These are phyloP conservation scores for Stigmatopora nigra DNA, from an alignment of 2,113 vertebrate species.

Conservation along the genomic window DNA sequence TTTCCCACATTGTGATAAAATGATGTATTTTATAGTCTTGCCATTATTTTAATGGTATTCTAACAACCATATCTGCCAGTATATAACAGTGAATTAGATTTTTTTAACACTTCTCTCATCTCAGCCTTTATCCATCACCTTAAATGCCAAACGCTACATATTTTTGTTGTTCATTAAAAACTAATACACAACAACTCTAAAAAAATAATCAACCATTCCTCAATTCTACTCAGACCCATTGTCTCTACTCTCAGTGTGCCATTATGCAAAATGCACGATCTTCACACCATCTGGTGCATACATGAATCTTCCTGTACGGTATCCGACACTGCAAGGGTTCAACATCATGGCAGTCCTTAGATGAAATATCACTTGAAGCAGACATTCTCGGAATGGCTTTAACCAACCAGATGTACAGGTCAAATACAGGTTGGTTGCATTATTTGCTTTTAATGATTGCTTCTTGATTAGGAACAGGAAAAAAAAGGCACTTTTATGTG, in stretches of 20 bases:
- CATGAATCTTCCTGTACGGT: neutral
- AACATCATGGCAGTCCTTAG: neutral
- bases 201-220: neutral
- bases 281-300: neutral
- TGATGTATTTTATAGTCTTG: too few relatives aligned
- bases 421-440: neutral
- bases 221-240: neutral
- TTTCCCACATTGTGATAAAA: too few relatives aligned
- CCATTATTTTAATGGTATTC: too few relatives aligned
- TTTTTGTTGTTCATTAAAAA: too few relatives aligned
- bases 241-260: neutral
- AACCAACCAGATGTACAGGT: slow-evolving; percentile 2
- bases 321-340: neutral
- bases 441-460: neutral
- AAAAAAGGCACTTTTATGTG: neutral
- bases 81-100: too few relatives aligned
- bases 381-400: neutral
- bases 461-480: neutral
- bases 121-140: too few relatives aligned
- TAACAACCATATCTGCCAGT: too few relatives aligned
- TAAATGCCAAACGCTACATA: too few relatives aligned
- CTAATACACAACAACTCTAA: neutral
- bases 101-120: too few relatives aligned
- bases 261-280: neutral
- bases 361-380: neutral